These are phyloP conservation scores for Watsonalla binaria DNA, from an alignment of 2,888 invertebrate genomes.

Conservation along the genomic window DNA sequence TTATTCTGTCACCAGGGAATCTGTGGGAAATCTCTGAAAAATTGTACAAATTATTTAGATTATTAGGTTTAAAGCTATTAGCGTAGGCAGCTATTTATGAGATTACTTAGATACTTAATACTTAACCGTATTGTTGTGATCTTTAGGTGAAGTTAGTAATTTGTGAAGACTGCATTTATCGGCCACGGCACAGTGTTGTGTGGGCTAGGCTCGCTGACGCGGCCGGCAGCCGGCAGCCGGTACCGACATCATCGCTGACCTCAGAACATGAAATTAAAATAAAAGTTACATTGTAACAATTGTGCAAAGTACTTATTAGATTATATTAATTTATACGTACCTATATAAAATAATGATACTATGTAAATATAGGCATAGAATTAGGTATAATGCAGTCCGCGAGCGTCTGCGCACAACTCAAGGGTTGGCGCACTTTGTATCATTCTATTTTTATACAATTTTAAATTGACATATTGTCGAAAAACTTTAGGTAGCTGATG, in stretches of 20 bases:
- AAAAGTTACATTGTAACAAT: slow-evolving; percentile 62
- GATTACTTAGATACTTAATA: slow-evolving; percentile 69
- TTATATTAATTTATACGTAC: slow-evolving; percentile 75
- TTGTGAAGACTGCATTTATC: slow-evolving; percentile 71
- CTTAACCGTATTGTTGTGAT: slow-evolving; percentile 71
- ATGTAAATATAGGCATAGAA: slow-evolving; percentile 67
- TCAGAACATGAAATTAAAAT: slow-evolving; percentile 50
- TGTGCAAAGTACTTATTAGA: slow-evolving; percentile 79
- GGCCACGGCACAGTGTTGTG: slow-evolving; percentile 55
- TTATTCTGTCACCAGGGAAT: slow-evolving; percentile 54
- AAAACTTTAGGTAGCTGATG: slow-evolving; percentile 49
- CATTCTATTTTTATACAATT: slow-evolving; percentile 69
- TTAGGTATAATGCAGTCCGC: slow-evolving; percentile 27
- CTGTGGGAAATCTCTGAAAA: slow-evolving; percentile 57
- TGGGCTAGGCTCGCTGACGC: slow-evolving; percentile 7
- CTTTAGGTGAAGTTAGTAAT: slow-evolving; percentile 55
- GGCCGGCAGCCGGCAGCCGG: not conserved
- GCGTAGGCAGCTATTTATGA: slow-evolving; percentile 72
- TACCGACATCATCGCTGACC: slow-evolving; percentile 34
- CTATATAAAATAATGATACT: slow-evolving; percentile 58
- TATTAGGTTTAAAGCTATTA: slow-evolving; percentile 46
- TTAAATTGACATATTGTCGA: slow-evolving; percentile 69
- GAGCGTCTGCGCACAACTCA: slow-evolving; percentile 34
- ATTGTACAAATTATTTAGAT: slow-evolving; percentile 76
- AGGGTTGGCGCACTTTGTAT: slow-evolving; percentile 46